Base-by-base conservation (phyloP, 2,113 vertebrate species). In the Centropus unirufus region DNA sequence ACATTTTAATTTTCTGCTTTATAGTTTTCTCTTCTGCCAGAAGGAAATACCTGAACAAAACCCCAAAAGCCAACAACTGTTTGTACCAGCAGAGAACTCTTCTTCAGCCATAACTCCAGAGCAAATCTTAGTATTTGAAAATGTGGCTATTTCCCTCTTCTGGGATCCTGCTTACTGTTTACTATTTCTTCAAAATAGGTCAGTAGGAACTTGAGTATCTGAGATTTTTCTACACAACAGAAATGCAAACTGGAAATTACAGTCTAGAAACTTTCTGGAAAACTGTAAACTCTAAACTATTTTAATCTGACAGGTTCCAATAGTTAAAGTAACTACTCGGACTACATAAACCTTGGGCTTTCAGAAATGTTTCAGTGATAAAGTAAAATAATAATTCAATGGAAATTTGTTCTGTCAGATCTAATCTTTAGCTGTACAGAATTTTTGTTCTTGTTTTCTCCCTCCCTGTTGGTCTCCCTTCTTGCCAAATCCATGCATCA, bases 401-500 rank as follows among this genome's bases (percentile, higher is more conserved):
- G 5, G 61, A 76, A 89, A 59, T 89, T 78, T 72, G 5, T 87
- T 93, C 80, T 69, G 61, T 47, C 10, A 4, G 55, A 39, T 81
- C 47, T 91, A 92, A 89, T 94, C 47, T 52, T 78, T n/a, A 39
- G 73, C 76, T 87, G 89, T 36, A 91, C 24, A 61, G 11, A 11
- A 21, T 57, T 27, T 83, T 69, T 83, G 23, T 62, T 79, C 62
- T 62, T 87, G 29, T 90, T 93, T 86, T 69, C 55, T 90, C 83
- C 68, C 55, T 90, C 83, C 68, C 77, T 74, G 1, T 14, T 92
- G 61, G 21, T 5, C 34, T 94, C 47, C 34, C 30, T 82, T 81
- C 63, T 78, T 89, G 87, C 57, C 64, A 94, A 93, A 91, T 81
- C 52, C 77, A 91, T 10, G 29, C 87, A 89, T 42, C 69, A 55